Percentiles rank a stretch among this genome's conserved stretches.
phyloP scores from a whole-genome alignment of 2,113 vertebrate species.

The Paradisaea rubra region DNA sequence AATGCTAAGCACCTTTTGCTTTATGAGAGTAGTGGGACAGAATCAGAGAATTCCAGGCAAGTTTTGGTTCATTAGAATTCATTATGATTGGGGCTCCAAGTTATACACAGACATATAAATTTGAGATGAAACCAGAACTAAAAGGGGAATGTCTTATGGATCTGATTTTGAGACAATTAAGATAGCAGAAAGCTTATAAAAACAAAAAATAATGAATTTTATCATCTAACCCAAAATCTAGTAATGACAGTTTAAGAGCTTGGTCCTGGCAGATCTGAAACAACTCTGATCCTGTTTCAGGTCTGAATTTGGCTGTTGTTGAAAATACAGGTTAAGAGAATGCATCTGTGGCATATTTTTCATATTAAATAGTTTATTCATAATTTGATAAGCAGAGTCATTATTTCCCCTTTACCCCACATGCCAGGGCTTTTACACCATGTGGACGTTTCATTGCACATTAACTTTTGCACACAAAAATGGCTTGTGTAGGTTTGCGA shows the following conservation, averaged over 20 bases:
- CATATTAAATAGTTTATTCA: not conserved
- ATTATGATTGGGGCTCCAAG: not conserved
- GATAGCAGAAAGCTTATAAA: not conserved
- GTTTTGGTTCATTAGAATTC: not conserved
- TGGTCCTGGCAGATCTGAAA: not conserved
- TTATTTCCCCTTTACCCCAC: not conserved
- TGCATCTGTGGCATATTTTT: not conserved
- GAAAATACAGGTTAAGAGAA: not conserved
- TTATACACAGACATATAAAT: not conserved
- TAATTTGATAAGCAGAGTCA: not conserved
- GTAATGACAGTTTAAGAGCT: not conserved
- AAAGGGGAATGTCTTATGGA: not conserved
- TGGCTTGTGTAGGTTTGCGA: not conserved
- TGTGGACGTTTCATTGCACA: fast-evolving
- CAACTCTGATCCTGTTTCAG: not conserved
- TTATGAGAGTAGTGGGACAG: not conserved
- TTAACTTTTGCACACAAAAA: not conserved
- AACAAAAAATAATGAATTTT: not conserved
- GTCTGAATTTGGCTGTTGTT: not conserved
- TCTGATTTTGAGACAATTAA: not conserved
- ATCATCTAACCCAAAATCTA: not conserved
- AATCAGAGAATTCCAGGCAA: not conserved
- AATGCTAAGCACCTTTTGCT: not conserved
- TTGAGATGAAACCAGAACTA: not conserved
- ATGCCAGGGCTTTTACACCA: not conserved